A percentile compares a stretch with the other conserved stretches of the same genome.
These are phyloP conservation scores for Chiloscyllium plagiosum DNA, from an alignment of 2,113 vertebrate genomes.

Conservation along the genomic window DNA sequence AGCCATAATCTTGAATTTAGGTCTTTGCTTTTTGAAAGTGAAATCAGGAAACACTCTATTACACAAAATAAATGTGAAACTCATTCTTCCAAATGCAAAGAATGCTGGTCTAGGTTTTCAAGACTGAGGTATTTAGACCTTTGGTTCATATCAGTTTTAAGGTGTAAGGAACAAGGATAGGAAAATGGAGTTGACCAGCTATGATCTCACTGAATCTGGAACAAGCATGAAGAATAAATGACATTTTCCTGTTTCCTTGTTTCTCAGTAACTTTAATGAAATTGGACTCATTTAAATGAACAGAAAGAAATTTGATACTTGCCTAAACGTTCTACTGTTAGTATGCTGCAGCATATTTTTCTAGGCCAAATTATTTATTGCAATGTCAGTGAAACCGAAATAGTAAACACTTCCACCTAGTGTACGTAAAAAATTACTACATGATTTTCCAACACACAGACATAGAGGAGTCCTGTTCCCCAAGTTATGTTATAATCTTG, in stretches of 20 bases:
- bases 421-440: not conserved
- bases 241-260: not conserved
- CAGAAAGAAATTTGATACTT: not conserved
- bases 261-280: not conserved
- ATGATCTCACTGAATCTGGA: not conserved
- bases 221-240: not conserved
- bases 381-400: not conserved
- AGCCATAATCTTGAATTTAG: not conserved
- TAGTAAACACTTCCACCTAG: not conserved
- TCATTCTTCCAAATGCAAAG: not conserved
- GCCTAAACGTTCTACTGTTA: not conserved
- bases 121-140: not conserved
- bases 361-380: slow-evolving; percentile 1
- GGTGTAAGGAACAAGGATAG: not conserved
- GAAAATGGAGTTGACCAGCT: not conserved
- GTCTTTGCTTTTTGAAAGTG: not conserved
- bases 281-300: not conserved
- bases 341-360: not conserved
- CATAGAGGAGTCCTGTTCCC: not conserved
- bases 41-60: not conserved
- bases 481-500: not conserved
- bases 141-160: not conserved
- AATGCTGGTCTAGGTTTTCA: not conserved
- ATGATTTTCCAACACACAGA: not conserved
- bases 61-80: not conserved